Conservation (phyloP, 2,113 vertebrate species). For the Sinosuthora webbiana region DNA sequence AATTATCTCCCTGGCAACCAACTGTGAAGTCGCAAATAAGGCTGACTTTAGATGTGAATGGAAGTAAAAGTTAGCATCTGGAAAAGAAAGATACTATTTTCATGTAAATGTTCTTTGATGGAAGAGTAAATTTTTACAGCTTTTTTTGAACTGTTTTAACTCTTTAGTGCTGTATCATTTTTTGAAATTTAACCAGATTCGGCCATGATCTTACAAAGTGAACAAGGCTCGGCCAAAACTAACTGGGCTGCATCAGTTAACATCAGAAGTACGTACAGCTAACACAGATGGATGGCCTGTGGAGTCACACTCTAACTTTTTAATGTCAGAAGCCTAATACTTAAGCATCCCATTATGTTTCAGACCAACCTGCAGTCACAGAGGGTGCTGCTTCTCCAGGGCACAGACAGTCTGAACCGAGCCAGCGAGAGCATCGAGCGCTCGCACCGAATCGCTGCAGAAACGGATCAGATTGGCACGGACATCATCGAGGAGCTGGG, state of each 20-base stretch:
- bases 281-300: not conserved
- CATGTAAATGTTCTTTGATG: not conserved
- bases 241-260: not conserved
- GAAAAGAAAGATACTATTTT: not conserved
- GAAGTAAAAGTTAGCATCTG: not conserved
- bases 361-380: slow-evolving; percentile 88
- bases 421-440: slow-evolving; percentile 90
- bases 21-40: not conserved
- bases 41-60: not conserved
- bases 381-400: slow-evolving; percentile 88
- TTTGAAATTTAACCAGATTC: not conserved
- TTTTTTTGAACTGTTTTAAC: not conserved
- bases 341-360: not conserved
- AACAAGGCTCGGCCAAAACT: not conserved
- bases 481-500: slow-evolving; percentile 96
- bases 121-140: not conserved
- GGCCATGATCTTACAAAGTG: not conserved
- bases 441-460: slow-evolving; percentile 86
- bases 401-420: slow-evolving; percentile 86
- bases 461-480: slow-evolving; percentile 89
- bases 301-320: not conserved
- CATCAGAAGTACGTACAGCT: not conserved
- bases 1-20: not conserved
- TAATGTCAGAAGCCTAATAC: not conserved
- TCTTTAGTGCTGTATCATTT: not conserved